phyloP scores from a whole-genome alignment of 2,797 vertebrate genomes.

The Clarias pachynema region DNA sequence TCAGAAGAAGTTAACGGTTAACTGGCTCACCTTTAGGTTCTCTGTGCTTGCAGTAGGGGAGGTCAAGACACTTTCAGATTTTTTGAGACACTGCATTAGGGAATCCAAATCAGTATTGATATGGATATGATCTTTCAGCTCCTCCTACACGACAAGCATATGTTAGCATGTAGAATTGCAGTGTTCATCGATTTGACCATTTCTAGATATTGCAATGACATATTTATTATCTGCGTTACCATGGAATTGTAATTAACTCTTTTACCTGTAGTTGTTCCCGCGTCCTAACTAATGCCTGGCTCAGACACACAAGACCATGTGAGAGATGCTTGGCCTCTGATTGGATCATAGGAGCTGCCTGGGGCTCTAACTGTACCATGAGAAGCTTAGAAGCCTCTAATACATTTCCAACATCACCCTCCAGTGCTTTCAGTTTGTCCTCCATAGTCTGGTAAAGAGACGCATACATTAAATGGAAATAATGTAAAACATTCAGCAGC shows the following conservation, averaged over 20 bases:
- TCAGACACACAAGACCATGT: constrained; percentile 64
- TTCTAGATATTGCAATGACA: neutral
- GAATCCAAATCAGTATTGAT: constrained; percentile 73
- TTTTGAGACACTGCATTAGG: constrained; percentile 69
- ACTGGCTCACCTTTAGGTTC: constrained; percentile 64
- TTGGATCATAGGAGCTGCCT: constrained; percentile 60
- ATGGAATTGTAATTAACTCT: neutral
- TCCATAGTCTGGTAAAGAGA: constrained; percentile 62
- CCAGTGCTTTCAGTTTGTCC: constrained; percentile 54
- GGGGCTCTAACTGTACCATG: constrained; percentile 53
- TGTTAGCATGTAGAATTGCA: neutral
- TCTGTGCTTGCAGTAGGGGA: constrained; percentile 52
- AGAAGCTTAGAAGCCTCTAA: constrained; percentile 66
- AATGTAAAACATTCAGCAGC: constrained; percentile 19
- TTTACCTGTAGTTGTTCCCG: constrained; percentile 68
- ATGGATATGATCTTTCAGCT: constrained; percentile 68
- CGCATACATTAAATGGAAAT: neutral
- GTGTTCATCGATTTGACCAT: neutral
- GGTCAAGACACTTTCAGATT: constrained; percentile 60
- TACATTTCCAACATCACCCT: constrained; percentile 56
- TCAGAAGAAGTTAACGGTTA: neutral
- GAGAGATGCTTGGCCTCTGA: constrained; percentile 67
- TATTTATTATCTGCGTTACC: neutral
- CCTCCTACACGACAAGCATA: constrained; percentile 62
- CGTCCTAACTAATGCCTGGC: constrained; percentile 49